phyloP scores from a whole-genome alignment of 2,888 invertebrate species.

The Drosophila koepferae region DNA sequence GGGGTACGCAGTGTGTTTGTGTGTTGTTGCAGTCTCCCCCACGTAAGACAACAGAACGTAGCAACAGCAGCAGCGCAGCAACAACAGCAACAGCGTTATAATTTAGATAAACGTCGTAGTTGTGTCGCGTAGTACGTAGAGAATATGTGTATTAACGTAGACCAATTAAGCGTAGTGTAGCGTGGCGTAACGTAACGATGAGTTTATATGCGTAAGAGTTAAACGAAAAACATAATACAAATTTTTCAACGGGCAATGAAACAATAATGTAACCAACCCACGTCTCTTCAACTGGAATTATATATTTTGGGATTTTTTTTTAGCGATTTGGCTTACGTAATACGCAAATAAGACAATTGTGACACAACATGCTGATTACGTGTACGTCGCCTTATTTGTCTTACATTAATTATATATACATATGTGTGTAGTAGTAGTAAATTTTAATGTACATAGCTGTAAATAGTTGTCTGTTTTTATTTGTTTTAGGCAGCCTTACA shows the following conservation, averaged over 20 bases:
- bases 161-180: slow-evolving; percentile 51
- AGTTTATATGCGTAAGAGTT: slow-evolving; percentile 40
- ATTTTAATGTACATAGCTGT: slow-evolving; percentile 50
- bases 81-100: slow-evolving; percentile 65
- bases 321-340: slow-evolving; percentile 28
- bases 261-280: slow-evolving; percentile 32
- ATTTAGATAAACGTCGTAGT: slow-evolving; percentile 66
- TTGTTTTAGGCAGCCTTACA: slow-evolving; percentile 61
- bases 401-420: slow-evolving; percentile 16
- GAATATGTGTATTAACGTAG: slow-evolving; percentile 30
- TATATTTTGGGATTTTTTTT: neutral
- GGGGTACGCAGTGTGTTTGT: slow-evolving; percentile 39
- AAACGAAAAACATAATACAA: slow-evolving; percentile 51
- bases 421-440: slow-evolving; percentile 22
- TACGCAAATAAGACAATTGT: slow-evolving; percentile 49
- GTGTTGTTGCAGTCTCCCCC: slow-evolving; percentile 37
- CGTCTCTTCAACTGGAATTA: slow-evolving; percentile 24
- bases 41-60: slow-evolving; percentile 41
- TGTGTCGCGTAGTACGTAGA: slow-evolving; percentile 31
- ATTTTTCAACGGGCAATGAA: slow-evolving; percentile 48
- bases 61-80: slow-evolving; percentile 59
- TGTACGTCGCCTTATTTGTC: slow-evolving; percentile 41
- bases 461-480: slow-evolving; percentile 13
- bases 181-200: slow-evolving; percentile 56
- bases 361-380: slow-evolving; percentile 54